phyloP scores from a whole-genome alignment of 2,113 vertebrate genomes.

The Gracilinanus agilis region DNA sequence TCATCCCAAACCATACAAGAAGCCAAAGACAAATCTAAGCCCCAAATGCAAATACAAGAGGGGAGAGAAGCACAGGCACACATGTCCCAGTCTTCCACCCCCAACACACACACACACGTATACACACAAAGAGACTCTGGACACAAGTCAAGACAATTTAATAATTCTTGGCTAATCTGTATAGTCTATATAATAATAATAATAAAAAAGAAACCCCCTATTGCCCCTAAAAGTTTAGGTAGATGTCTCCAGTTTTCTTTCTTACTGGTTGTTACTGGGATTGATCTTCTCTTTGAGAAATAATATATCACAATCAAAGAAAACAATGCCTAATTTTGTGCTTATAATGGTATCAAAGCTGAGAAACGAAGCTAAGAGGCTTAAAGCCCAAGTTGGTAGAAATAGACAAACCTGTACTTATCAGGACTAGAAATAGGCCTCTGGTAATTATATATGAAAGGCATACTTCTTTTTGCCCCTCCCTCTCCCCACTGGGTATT shows the following conservation, averaged over 20 bases:
- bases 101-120: neutral
- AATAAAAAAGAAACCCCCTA: constrained; percentile 70
- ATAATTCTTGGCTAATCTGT: neutral
- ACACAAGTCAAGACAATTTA: neutral
- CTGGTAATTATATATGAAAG: accelerated
- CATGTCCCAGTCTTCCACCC: neutral
- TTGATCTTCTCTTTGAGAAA: constrained; percentile 63
- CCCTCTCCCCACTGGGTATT: neutral
- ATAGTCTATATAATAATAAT: neutral
- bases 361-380: neutral
- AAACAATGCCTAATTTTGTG: constrained; percentile 57
- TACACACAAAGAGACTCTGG: neutral
- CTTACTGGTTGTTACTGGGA: constrained; percentile 60
- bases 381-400: neutral
- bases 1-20: constrained; percentile 86
- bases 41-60: constrained; percentile 81
- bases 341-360: neutral
- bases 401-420: neutral
- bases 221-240: constrained; percentile 51
- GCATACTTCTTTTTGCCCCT: accelerated
- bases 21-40: constrained; percentile 87
- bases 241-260: constrained; percentile 72
- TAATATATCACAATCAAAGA: constrained; percentile 67
- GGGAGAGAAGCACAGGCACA: constrained; percentile 66
- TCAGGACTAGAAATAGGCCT: neutral